Percentiles rank a stretch among this genome's conserved stretches.
phyloP scores from a whole-genome alignment of 2,888 invertebrate species.

The Gastrophysa polygoni region DNA sequence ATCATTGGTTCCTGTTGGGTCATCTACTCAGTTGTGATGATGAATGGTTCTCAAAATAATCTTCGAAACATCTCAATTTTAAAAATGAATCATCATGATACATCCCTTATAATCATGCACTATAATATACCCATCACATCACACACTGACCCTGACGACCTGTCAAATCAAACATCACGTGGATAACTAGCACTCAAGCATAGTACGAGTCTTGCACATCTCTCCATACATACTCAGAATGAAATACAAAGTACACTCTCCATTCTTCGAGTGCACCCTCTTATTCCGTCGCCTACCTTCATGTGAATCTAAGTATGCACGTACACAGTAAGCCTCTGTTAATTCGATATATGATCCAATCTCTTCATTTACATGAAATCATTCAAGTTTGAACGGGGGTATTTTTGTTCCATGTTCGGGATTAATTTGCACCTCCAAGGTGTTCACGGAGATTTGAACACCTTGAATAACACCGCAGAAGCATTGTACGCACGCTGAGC shows the following conservation, averaged over 20 bases:
- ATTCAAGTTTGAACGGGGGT: conserved; percentile 42
- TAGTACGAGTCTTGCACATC: no score
- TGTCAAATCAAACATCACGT: no score
- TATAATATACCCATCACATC: no score
- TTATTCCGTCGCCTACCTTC: not conserved
- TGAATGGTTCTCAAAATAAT: no score
- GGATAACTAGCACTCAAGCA: no score
- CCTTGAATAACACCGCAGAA: conserved; percentile 42
- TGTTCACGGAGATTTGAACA: conserved; percentile 51
- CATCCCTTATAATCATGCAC: no score
- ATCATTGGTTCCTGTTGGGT: no score
- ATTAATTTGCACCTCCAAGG: conserved; percentile 55
- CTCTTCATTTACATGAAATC: conserved; percentile 52
- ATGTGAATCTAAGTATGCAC: conserved; percentile 23
- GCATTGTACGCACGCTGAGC: conserved; percentile 38
- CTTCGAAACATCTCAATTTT: no score
- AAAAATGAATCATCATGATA: no score
- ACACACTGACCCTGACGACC: no score
- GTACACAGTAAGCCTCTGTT: conserved; percentile 31
- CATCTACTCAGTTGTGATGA: no score
- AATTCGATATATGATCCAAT: conserved; percentile 44
- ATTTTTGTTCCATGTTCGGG: conserved; percentile 41
- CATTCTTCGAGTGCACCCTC: not conserved
- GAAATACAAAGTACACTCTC: not conserved
- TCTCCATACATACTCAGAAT: no score